Base-by-base conservation (phyloP, 1,140 invertebrate species). In the Calephelis nemesis region DNA sequence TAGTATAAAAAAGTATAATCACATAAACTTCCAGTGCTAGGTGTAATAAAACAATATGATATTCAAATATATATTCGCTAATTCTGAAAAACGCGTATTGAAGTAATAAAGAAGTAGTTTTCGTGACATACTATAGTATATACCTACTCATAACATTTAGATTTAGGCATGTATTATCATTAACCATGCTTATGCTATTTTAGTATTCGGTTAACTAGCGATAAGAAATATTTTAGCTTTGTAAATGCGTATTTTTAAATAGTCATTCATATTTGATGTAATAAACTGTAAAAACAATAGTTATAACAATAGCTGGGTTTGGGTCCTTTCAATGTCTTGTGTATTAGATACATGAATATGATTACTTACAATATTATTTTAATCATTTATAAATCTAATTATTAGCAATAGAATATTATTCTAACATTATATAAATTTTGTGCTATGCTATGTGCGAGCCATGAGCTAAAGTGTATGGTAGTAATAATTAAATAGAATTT, bases 1-100 rank as follows among this genome's bases (percentile, higher is more conserved):
- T 52, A 52, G 50, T 52, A 52, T 52, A 52, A 13, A 68, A 71
- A 76, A 79, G 77, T 82, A 70, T 84, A 85, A 86, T 88, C 86
- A 88, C 84, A 72, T 77, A 78, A 74, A 85, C 86, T 88, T 88
- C 86, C 86, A 88, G 13, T 50, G 49, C n/a, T 50, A 50, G 49
- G 15, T 15, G 15, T 50, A 50, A 15, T 15, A 52, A 8, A 15
- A 7, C n/a, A 15, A n/a, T n/a, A n/a, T 52, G 13, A n/a, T 5
- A n/a, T 49, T n/a, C 13, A 52, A 15, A 15, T 15, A 19, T 4
- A 52, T 52, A 52, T 52, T 52, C 49, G 49, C 49, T 52, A 52
- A 8, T 52, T 52, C 49, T 52, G n/a, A 15, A 15, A 52, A 15
- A 42, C 42, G 42, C 42, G 42, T 5, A 42, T 42, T 52, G 13